Evolutionary conservation across 1,140 invertebrate genomes (phyloP), one percentile per base, ranked within the genome.

Genomic region (Bicyclus anynana): DNA sequence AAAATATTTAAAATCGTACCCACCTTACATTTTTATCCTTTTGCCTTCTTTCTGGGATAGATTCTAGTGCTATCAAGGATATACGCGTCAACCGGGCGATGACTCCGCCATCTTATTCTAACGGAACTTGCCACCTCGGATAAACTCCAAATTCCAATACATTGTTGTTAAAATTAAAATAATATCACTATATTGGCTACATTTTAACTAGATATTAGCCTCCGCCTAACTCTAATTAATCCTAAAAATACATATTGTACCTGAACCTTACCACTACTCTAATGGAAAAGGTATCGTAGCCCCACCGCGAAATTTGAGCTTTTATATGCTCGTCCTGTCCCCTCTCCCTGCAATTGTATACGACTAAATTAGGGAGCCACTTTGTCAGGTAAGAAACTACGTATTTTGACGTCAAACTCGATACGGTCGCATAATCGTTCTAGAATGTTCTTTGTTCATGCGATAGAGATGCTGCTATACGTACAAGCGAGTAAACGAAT

Each of bases 31-130:
- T 67, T n/a, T 60, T 65, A 67, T 76, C 64, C 64, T 54, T 60
- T 13, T 27, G 46, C 21, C 35, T 64, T 59, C 59, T 59, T 23
- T 23, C 29, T 33, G 27, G 52, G 27, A 49, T 44, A 17, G 56
- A 52, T 51, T 55, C 44, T 23, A 47, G 21, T 26, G 16, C 56
- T 50, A 55, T 52, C 51, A 59, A 59, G 42, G 56, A 53, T 51
- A 14, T 46, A 63, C 50, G 49, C 59, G 53, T 75, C 67, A 77
- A 73, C 74, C 69, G 72, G 72, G 72, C 74, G 74, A 80, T 71
- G 76, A 71, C 72, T 71, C 72, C 59, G 76, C 76, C 79, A 82
- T 82, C 68, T 78, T 80, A 59, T 52, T 60, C 53, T 65, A 53
- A 53, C 52, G 51, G 37, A 54, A 60, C 58, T 60, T 60, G 51